Percentiles rank a stretch among this genome's conserved stretches.
These are phyloP conservation scores for Limnephilus auricula DNA, from an alignment of 2,888 invertebrate species.

Conservation along the genomic window DNA sequence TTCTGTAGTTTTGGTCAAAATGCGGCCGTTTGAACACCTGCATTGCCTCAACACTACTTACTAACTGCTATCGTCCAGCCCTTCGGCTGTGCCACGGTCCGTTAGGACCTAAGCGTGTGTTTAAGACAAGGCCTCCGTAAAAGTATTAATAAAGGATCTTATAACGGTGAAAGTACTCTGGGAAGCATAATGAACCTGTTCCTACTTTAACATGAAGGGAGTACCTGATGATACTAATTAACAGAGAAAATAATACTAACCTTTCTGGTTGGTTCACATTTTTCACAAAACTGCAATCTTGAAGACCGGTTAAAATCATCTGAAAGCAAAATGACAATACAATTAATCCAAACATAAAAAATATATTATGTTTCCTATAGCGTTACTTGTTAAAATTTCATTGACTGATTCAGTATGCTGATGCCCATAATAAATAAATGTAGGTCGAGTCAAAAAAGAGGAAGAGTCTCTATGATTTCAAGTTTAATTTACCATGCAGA, in stretches of 20 bases:
- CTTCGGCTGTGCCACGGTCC: too few relatives aligned
- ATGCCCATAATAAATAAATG: not conserved
- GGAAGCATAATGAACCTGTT: not conserved
- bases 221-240: not conserved
- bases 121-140: too few relatives aligned
- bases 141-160: too few relatives aligned
- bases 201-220: not conserved
- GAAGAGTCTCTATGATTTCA: not conserved
- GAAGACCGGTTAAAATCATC: constrained; percentile 11
- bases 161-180: too few relatives aligned
- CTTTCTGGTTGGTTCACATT: constrained; percentile 11
- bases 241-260: not conserved
- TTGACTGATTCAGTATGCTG: not conserved
- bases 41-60: too few relatives aligned
- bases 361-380: not conserved
- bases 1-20: too few relatives aligned
- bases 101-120: too few relatives aligned
- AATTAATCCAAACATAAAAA: not conserved
- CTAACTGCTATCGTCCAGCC: too few relatives aligned
- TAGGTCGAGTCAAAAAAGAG: not conserved
- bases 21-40: too few relatives aligned
- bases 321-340: not conserved
- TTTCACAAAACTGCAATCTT: not conserved
- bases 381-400: not conserved
- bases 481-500: not conserved